phyloP scores from a whole-genome alignment of 2,888 invertebrate species.

The Polydrusus cervinus region DNA sequence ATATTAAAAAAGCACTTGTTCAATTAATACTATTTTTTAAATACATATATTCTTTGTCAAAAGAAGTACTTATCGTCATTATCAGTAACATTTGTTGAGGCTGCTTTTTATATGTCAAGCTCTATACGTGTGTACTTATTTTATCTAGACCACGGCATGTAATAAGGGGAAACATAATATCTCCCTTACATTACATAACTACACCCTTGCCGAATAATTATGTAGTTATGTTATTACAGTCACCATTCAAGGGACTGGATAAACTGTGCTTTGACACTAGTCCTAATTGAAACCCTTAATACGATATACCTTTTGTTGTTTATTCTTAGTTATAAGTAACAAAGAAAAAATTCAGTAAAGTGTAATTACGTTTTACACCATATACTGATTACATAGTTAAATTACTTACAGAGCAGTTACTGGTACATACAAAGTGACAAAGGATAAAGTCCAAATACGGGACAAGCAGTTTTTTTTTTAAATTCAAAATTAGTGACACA shows the following conservation, averaged over 20 bases:
- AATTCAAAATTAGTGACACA: too few species aligned
- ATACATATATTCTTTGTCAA: too few species aligned
- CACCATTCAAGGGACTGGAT: constrained; percentile 41
- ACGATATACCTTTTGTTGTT: constrained; percentile 1
- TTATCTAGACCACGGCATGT: constrained; percentile 32
- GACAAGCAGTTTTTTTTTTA: too few species aligned
- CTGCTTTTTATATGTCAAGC: not conserved
- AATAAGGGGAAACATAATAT: constrained; percentile 31
- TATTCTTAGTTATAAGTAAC: not conserved
- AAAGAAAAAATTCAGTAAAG: too few species aligned
- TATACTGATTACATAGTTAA: not conserved
- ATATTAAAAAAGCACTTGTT: too few species aligned
- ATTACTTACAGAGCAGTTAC: too few species aligned
- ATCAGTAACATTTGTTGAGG: not conserved
- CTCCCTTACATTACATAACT: constrained; percentile 33
- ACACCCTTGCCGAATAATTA: constrained; percentile 41
- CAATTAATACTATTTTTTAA: too few species aligned
- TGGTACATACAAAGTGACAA: not conserved
- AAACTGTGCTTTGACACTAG: constrained; percentile 33
- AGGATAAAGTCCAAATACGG: too few species aligned
- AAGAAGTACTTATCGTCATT: too few species aligned
- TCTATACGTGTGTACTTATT: constrained; percentile 6
- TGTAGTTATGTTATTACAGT: constrained; percentile 46
- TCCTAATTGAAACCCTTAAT: constrained; percentile 37
- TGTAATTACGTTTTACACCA: too few species aligned